Percentiles rank a stretch among this genome's conserved stretches.
Evolutionary conservation across 2,888 invertebrate genomes (phyloP).

Genomic region (Criorhina ranunculi): DNA sequence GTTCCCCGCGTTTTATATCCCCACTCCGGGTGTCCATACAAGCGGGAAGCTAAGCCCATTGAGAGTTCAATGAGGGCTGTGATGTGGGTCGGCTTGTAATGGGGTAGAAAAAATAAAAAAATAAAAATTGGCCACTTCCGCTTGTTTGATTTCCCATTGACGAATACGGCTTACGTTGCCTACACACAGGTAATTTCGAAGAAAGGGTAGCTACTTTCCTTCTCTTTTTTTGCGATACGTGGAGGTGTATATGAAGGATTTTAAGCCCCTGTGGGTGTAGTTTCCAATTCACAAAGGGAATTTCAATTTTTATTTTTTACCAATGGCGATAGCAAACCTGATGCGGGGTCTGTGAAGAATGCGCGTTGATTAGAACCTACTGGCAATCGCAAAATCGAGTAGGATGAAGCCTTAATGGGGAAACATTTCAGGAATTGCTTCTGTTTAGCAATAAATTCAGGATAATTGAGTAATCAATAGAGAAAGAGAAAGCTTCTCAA

Average conservation of each 20-base stretch:
- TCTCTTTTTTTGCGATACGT: not conserved
- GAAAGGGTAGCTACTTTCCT: not conserved
- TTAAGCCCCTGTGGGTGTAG: not conserved
- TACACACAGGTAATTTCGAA: constrained; percentile 10
- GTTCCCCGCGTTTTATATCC: not conserved
- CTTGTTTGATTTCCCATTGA: constrained; percentile 54
- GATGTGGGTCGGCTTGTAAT: constrained; percentile 3
- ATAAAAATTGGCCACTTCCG: constrained; percentile 47
- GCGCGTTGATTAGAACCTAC: constrained; percentile 36
- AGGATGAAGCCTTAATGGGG: no score
- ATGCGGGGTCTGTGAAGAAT: not conserved
- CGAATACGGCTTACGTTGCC: not conserved
- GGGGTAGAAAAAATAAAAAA: not conserved
- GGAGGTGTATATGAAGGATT: not conserved
- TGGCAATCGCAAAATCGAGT: not conserved
- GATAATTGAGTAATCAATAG: not conserved
- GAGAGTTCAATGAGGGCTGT: constrained; percentile 16
- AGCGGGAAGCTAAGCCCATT: constrained; percentile 44
- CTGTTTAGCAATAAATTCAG: not conserved
- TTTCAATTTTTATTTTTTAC: constrained; percentile 16
- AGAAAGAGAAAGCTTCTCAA: no score
- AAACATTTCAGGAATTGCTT: not conserved
- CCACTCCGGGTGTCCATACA: constrained; percentile 14
- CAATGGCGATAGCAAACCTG: constrained; percentile 10
- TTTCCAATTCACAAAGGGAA: not conserved